These are phyloP conservation scores for Phalacrocorax carbo DNA, from an alignment of 2,113 vertebrate genomes.

Conservation along the genomic window DNA sequence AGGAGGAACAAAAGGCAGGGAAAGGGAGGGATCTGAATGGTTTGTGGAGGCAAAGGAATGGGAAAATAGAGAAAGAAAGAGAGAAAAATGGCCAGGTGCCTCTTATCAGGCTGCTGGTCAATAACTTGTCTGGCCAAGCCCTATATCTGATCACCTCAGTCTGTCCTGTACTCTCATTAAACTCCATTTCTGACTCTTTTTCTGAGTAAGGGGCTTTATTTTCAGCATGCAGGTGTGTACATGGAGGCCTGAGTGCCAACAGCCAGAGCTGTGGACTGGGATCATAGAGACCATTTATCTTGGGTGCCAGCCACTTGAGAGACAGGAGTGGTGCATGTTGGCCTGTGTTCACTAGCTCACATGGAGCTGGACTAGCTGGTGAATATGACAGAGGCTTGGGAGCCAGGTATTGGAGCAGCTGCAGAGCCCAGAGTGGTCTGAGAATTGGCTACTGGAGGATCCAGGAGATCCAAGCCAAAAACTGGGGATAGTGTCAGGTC, in stretches of 20 bases:
- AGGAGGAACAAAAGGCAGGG: background rate
- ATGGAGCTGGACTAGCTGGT: background rate
- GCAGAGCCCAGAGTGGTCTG: background rate
- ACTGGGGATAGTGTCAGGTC: background rate
- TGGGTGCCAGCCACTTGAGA: background rate
- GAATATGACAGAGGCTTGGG: background rate
- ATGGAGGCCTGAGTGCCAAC: background rate
- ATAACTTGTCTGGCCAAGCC: background rate
- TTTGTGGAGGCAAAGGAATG: background rate
- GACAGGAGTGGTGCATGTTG: background rate
- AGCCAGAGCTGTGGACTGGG: background rate
- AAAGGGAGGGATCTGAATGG: background rate
- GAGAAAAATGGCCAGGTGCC: background rate
- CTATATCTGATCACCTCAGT: background rate
- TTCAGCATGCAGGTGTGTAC: fast-evolving
- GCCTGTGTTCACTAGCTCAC: background rate
- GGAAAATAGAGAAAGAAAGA: background rate
- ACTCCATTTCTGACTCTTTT: background rate
- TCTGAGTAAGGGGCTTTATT: background rate
- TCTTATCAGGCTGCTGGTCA: background rate
- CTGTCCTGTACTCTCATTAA: background rate
- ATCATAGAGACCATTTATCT: background rate
- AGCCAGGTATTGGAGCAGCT: background rate
- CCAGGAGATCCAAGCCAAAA: background rate
- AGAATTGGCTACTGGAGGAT: background rate